Evolutionary conservation across 92 coral and sea anemone genomes (phyloP).

Genomic region (Umimayanthus chanpuru): DNA sequence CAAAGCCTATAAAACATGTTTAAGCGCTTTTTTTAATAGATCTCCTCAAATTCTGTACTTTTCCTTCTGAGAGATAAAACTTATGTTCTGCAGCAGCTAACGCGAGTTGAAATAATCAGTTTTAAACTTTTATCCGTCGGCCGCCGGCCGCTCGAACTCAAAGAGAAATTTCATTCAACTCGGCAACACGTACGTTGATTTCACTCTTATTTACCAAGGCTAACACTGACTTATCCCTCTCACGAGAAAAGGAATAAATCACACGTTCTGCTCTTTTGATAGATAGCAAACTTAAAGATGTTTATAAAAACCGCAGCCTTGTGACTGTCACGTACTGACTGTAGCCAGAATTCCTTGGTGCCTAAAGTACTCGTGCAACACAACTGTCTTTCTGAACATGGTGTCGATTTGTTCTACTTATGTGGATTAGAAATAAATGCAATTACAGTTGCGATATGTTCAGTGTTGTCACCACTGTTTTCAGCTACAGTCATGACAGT

Average conservation of each 20-base stretch:
- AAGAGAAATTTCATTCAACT: not conserved
- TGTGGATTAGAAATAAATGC: constrained; percentile 39
- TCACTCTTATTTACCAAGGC: constrained; percentile 24
- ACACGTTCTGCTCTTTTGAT: not conserved
- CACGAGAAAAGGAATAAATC: constrained; percentile 6
- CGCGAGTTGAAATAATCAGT: not conserved
- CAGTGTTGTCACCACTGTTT: constrained; percentile 1
- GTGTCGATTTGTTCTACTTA: constrained; percentile 35
- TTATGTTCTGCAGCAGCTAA: not conserved
- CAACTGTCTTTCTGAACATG: constrained; percentile 28
- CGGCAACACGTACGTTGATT: not conserved
- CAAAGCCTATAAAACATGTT: constrained; percentile 39
- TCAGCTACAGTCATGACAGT: constrained; percentile 22
- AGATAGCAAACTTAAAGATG: not conserved
- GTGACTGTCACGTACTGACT: not conserved
- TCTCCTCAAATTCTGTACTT: not conserved
- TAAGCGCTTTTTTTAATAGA: not conserved
- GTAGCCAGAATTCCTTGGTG: not conserved
- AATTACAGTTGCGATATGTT: constrained; percentile 33
- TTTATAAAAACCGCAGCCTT: constrained; percentile 12
- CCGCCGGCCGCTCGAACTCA: not conserved
- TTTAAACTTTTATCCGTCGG: not conserved
- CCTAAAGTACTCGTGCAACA: not conserved
- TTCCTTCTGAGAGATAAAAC: not conserved
- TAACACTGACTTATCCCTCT: not conserved